Base-by-base conservation (phyloP, 2,888 invertebrate genomes). In the Dicyrtomina minuta region DNA sequence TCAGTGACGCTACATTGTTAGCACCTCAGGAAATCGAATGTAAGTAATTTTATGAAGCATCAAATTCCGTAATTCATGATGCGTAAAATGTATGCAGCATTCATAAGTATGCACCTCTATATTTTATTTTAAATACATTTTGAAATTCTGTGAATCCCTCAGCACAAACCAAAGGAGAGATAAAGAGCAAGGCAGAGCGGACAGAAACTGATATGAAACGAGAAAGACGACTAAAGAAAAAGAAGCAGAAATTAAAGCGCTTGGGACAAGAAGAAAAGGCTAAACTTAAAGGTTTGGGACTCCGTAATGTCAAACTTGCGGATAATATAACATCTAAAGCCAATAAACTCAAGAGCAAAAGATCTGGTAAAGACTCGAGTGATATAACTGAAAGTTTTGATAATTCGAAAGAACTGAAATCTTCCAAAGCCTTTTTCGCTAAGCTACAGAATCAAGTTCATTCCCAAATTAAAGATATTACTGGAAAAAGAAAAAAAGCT, bases 21-120 rank as follows among this genome's bases (percentile, higher is more conserved):
- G 96, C 97, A 20, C 96, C 98, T 0, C 93, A 96, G 83, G 97
- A 98, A 86, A 85, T 97, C 1, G 88, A 87, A 82, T 86, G 87
- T 85, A 85, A 83, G 79, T 71, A 33, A 33, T 5, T n/a, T n/a
- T n/a, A n/a, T n/a, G n/a, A n/a, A n/a, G n/a, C 71, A n/a, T n/a
- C n/a, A n/a, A n/a, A n/a, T n/a, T n/a, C n/a, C n/a, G n/a, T n/a
- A n/a, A n/a, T n/a, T n/a, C n/a, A n/a, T n/a, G n/a, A n/a, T n/a
- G n/a, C n/a, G n/a, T n/a, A n/a, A n/a, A n/a, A n/a, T n/a, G n/a
- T n/a, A n/a, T n/a, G n/a, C n/a, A n/a, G n/a, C n/a, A 33, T 33
- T 33, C 8, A 33, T 33, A 5, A 33, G 33, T 33, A 33, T 33
- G 33, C 33, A 33, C n/a, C n/a, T n/a, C n/a, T n/a, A n/a, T n/a